Percentiles rank a stretch among this genome's conserved stretches.
Conservation (phyloP, 1,140 invertebrate genomes). For the Zaprionus lachaisei region DNA sequence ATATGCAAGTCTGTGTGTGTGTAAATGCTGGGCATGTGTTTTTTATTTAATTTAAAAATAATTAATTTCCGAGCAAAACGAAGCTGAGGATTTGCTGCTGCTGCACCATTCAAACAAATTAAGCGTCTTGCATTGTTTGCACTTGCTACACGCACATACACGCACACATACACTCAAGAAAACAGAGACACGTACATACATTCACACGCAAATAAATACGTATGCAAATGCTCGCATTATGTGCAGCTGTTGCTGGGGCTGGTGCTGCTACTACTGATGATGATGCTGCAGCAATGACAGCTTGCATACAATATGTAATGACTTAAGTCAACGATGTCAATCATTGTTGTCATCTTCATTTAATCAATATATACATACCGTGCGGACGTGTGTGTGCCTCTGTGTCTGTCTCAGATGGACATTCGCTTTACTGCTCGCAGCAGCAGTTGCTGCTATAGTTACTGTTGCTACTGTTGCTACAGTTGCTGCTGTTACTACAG, state of each 20-base stretch:
- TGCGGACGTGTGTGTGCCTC: slow-evolving; percentile 7
- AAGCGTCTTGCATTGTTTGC: slow-evolving; percentile 50
- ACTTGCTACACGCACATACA: slow-evolving; percentile 26
- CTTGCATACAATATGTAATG: slow-evolving; percentile 65
- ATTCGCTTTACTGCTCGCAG: slow-evolving; percentile 37
- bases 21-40: slow-evolving; percentile 36
- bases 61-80: slow-evolving; percentile 53
- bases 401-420: slow-evolving; percentile 29
- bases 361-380: slow-evolving; percentile 53
- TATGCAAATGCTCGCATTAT: slow-evolving; percentile 42
- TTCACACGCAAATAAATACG: slow-evolving; percentile 19
- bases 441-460: slow-evolving; percentile 24
- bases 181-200: slow-evolving; percentile 1
- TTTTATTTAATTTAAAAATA: slow-evolving; percentile 62
- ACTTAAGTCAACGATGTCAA: slow-evolving; percentile 65
- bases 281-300: slow-evolving; percentile 31
- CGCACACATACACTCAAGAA: neutral
- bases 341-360: slow-evolving; percentile 67
- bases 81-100: slow-evolving; percentile 37
- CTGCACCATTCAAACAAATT: slow-evolving; percentile 56
- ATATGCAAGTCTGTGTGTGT: slow-evolving; percentile 6
- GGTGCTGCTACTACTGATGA: slow-evolving; percentile 45
- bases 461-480: slow-evolving; percentile 12
- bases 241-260: slow-evolving; percentile 36
- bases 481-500: slow-evolving; percentile 23